Percentiles rank a stretch among this genome's conserved stretches.
These are phyloP conservation scores for Apis cerana DNA, from an alignment of 1,140 invertebrate species.

Conservation along the genomic window DNA sequence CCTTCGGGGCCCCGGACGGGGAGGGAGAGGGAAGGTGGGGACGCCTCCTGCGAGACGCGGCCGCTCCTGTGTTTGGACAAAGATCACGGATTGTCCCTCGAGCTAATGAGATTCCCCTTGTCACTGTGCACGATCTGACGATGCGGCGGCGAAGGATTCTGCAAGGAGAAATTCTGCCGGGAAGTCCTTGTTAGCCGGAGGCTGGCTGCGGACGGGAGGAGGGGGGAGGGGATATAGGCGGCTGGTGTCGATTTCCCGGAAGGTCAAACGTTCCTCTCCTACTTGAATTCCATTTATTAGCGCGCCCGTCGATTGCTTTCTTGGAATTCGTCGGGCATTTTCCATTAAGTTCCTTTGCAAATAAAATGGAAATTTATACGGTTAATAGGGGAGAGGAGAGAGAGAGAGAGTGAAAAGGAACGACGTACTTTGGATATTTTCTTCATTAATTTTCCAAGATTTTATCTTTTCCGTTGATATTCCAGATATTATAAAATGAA, in stretches of 20 bases:
- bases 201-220: constrained; percentile 27
- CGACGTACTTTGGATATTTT: not conserved
- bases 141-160: constrained; percentile 55
- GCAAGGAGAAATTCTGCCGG: constrained; percentile 55
- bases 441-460: not conserved
- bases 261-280: constrained; percentile 48
- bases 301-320: constrained; percentile 2
- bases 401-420: not conserved
- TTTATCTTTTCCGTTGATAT: not conserved
- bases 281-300: constrained; percentile 35
- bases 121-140: constrained; percentile 59
- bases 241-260: constrained; percentile 61
- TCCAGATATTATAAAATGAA: no score
- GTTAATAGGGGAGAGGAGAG: not conserved
- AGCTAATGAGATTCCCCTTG: constrained; percentile 66
- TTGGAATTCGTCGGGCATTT: constrained; percentile 1
- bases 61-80: constrained; percentile 61
- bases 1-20: constrained; percentile 41
- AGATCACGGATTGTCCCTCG: constrained; percentile 62
- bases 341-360: not conserved
- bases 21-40: constrained; percentile 33
- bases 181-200: constrained; percentile 61
- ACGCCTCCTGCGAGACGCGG: constrained; percentile 43
- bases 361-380: not conserved
- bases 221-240: constrained; percentile 27